Evolutionary conservation across 1,140 invertebrate genomes (phyloP), one percentile per base, ranked within the genome.

Genomic region (Penaeus japonicus): DNA sequence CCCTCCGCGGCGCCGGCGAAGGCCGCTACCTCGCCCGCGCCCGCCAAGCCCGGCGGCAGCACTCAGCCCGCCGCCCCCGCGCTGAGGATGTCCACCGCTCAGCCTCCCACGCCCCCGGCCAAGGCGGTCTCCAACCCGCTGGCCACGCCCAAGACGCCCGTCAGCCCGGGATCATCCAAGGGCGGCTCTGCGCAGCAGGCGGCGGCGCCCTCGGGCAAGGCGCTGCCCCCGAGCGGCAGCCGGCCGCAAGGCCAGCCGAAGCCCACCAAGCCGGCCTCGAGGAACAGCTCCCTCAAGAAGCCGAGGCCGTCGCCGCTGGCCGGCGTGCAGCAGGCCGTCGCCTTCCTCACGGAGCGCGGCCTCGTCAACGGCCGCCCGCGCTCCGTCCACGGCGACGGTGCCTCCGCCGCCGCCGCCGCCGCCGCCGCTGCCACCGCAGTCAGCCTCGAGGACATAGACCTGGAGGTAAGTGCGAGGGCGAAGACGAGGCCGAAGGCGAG

Each of bases 371-470:
- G 86, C 10, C 79, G 86, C 53, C 53, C 59, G 47, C 47, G 47
- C 47, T 4, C 47, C 47, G 0, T 7, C 27, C 79, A 70, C 65
- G 47, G 59, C 35, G 39, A 80, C 20, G 55, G 39, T 17, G 65
- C 18, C 39, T 57, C 47, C 15, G 20, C 77, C 3, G 27, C 57
- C 7, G 57, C 83, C 59, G 20, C 10, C 57, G 55, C 18, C 39
- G 39, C 47, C 15, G 20, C 77, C 3, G 27, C 57, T 3, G 57
- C 83, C 59, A 12, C 10, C 57, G 55, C 82, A 10, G 32, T 47
- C 35, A 90, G 90, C n/a, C 78, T 90, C 35, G 90, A 90, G 30
- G 89, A 90, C 39, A 83, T 90, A 53, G 84, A 84, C 22, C 75
- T 90, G 55, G 90, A 90, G 88, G 90, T 90, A 57, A 88, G 85